A percentile compares a stretch with the other conserved stretches of the same genome.
Conservation (phyloP, 2,113 vertebrate species). For the Epinephelus cyanopodus region DNA sequence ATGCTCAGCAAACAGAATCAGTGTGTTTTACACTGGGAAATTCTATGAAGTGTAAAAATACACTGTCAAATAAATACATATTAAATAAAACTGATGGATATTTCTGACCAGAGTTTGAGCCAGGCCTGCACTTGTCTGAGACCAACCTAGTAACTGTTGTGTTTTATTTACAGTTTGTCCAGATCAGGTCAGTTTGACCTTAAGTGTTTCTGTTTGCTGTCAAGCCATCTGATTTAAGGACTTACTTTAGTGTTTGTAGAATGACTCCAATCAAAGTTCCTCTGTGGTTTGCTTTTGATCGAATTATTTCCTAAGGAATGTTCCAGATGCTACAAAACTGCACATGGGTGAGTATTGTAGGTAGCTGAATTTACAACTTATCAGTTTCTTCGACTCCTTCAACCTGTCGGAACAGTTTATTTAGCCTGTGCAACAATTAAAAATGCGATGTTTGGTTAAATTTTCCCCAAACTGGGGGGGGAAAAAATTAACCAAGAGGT, state of each 20-base stretch:
- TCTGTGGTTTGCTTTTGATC: conserved; percentile 76
- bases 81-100: neutral
- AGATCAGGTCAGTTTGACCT: conserved; percentile 45
- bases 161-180: conserved; percentile 46
- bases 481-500: no score
- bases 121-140: conserved; percentile 5
- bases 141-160: neutral
- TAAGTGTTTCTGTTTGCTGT: conserved; percentile 3
- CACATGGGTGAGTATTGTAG: conserved; percentile 82
- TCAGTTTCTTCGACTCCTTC: neutral
- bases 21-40: neutral
- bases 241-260: conserved; percentile 51
- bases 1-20: neutral
- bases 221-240: conserved; percentile 54
- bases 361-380: conserved; percentile 42
- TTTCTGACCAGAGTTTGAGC: neutral
- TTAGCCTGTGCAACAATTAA: neutral
- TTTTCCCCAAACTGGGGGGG: neutral
- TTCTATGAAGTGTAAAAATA: neutral
- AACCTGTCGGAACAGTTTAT: neutral
- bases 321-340: conserved; percentile 72
- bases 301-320: conserved; percentile 74
- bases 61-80: neutral
- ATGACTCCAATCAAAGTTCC: conserved; percentile 46
- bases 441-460: neutral